Base-by-base conservation (phyloP, 2,113 vertebrate genomes). In the Heloderma charlesbogerti region DNA sequence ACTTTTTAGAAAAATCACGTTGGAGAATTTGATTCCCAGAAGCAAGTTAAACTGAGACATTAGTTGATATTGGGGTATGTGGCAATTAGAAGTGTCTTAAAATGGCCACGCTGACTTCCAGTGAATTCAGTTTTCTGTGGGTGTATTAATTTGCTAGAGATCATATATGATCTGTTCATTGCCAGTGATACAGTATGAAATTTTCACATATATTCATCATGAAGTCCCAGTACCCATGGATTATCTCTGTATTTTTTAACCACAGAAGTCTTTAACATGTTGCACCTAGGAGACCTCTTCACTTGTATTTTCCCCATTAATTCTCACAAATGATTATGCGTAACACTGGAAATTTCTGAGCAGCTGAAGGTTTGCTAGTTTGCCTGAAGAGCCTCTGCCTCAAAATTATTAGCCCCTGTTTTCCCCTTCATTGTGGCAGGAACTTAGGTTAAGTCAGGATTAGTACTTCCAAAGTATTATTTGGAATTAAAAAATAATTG, bases 321-420 rank as follows among this genome's bases (percentile, higher is more conserved):
- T 79, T 79, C 34, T 86, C 12, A 15, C 27, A 40, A 31, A 89
- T 90, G 82, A 71, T 88, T 89, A 91, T 45, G 25, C 88, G 18
- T 93, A 67, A 90, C 95, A 95, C 90, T 95, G 87, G 92, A 94
- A n/a, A 63, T 29, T 27, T 7, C 8, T 85, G 54, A 40, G 15
- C 40, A 90, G 72, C 45, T 69, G 43, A 79, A 54, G 45, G 22
- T 67, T 31, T 57, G 34, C 13, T 45, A 18, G 54, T 6, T 89
- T 34, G 86, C 87, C 13, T 90, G 80, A 89, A 87, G 88, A 45
- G 57, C 91, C 95, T 92, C 80, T 84, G 88, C 94, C 75, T 88
- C 87, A 94, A 1, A 92, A 87, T 63, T 90, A 74, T 0, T 87
- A 31, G 0, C 83, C 43, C 57, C 5, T 5, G 18, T 20, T 10